Evolutionary conservation across 2,797 vertebrate genomes (phyloP).

Genomic region (Myotis planiceps): DNA sequence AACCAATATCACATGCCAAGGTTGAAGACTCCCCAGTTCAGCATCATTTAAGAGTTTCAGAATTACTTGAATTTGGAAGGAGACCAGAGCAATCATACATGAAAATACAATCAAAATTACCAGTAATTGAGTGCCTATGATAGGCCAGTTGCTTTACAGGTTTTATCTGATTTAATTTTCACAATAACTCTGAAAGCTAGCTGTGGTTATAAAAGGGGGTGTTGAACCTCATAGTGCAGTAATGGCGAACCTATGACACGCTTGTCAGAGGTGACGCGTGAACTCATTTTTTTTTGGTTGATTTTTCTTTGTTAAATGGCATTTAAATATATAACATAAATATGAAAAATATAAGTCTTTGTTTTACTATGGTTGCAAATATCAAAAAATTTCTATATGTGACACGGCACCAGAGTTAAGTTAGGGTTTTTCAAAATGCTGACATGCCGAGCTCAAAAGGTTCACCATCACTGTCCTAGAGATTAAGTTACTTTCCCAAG

Average conservation of each 20-base stretch:
- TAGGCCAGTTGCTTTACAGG: neutral
- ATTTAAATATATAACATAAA: too few relatives aligned
- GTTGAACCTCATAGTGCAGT: neutral
- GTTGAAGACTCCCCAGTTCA: neutral
- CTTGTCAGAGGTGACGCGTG: too few relatives aligned
- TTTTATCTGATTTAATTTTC: neutral
- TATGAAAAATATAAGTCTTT: too few relatives aligned
- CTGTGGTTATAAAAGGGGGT: neutral
- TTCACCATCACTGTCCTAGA: neutral
- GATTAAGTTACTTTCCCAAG: neutral
- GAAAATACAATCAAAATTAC: neutral
- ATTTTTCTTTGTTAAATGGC: too few relatives aligned
- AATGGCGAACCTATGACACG: too few relatives aligned
- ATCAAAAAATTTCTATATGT: too few relatives aligned
- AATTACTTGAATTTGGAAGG: neutral
- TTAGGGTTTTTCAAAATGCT: too few relatives aligned
- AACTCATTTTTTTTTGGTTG: too few relatives aligned
- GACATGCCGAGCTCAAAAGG: too few relatives aligned
- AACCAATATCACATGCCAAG: neutral
- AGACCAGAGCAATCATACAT: neutral
- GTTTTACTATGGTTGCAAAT: too few relatives aligned
- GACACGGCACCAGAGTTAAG: too few relatives aligned
- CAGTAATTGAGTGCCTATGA: rapidly evolving
- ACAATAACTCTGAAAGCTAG: neutral
- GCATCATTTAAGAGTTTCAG: neutral